Percentiles rank a stretch among this genome's conserved stretches.
Conservation (phyloP, 2,888 invertebrate genomes). For the Mactromeris polynyma region DNA sequence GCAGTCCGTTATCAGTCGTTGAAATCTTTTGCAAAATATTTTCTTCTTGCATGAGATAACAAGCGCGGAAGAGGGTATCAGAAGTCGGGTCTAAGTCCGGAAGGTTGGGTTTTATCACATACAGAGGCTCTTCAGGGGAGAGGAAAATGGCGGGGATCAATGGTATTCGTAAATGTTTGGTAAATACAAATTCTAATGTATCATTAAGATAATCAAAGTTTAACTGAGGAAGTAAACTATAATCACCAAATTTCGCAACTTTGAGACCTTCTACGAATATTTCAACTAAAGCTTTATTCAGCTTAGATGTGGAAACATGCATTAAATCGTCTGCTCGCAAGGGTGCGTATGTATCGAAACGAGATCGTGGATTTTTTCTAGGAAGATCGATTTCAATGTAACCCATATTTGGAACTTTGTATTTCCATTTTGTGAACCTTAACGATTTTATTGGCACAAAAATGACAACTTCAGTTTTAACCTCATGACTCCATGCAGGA, state of each 20-base stretch:
- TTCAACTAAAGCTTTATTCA: conserved; percentile 73
- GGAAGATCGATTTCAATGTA: conserved; percentile 62
- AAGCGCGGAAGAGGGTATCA: conserved; percentile 62
- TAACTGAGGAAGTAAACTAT: conserved; percentile 57
- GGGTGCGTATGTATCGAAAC: conserved; percentile 49
- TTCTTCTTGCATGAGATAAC: conserved; percentile 61
- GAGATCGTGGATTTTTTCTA: conserved; percentile 37
- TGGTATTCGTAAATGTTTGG: conserved; percentile 60
- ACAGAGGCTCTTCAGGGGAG: conserved; percentile 63
- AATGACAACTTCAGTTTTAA: conserved; percentile 47
- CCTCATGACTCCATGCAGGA: conserved; percentile 64
- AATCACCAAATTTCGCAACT: conserved; percentile 63
- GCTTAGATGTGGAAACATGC: conserved; percentile 77
- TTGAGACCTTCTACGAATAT: conserved; percentile 73
- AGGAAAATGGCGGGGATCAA: conserved; percentile 63
- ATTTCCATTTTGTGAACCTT: conserved; percentile 62
- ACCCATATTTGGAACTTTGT: conserved; percentile 44
- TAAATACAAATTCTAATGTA: conserved; percentile 65
- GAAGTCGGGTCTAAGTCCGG: conserved; percentile 68
- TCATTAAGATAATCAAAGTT: conserved; percentile 68
- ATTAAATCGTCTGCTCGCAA: conserved; percentile 75
- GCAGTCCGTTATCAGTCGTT: conserved; percentile 66
- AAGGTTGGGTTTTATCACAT: conserved; percentile 61
- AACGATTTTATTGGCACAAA: conserved; percentile 66
- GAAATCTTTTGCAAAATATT: conserved; percentile 60